Percentiles rank a stretch among this genome's conserved stretches.
Evolutionary conservation across 2,113 vertebrate species (phyloP).

Genomic region (Scatophagus argus): DNA sequence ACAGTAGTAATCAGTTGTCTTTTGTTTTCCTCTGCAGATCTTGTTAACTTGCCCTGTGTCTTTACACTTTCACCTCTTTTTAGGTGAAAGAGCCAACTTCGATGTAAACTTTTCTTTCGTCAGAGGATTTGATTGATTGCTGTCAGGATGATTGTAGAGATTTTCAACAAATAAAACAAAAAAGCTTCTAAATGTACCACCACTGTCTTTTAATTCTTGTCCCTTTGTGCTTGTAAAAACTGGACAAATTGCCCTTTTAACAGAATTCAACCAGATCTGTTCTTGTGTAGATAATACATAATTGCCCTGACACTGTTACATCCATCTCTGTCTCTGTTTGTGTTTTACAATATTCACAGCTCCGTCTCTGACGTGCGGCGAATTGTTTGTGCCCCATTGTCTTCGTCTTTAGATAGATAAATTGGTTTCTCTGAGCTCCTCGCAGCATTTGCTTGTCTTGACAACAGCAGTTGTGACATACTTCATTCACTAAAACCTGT

Average conservation of each 20-base stretch:
- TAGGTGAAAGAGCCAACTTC: neutral
- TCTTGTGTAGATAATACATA: neutral
- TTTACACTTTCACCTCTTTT: neutral
- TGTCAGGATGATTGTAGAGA: too few species aligned
- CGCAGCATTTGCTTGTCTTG: constrained; percentile 46
- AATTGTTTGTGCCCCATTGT: constrained; percentile 30
- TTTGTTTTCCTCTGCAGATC: too few species aligned
- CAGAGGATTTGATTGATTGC: too few species aligned
- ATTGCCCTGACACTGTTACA: constrained; percentile 8
- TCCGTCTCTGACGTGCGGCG: constrained; percentile 15
- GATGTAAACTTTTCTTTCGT: too few species aligned
- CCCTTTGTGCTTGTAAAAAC: neutral
- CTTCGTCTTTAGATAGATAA: constrained; percentile 60
- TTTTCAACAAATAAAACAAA: too few species aligned
- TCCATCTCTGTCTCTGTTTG: constrained; percentile 24
- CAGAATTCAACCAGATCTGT: neutral
- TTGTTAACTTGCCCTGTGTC: neutral
- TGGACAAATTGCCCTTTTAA: neutral
- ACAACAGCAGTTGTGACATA: constrained; percentile 45
- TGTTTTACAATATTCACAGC: constrained; percentile 40
- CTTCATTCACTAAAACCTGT: constrained; percentile 62
- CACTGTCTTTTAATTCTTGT: neutral
- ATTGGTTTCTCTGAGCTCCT: constrained; percentile 44
- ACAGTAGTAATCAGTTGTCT: neutral
- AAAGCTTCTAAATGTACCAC: too few species aligned